Conservation (phyloP, 2,113 vertebrate genomes). For the Strix uralensis region DNA sequence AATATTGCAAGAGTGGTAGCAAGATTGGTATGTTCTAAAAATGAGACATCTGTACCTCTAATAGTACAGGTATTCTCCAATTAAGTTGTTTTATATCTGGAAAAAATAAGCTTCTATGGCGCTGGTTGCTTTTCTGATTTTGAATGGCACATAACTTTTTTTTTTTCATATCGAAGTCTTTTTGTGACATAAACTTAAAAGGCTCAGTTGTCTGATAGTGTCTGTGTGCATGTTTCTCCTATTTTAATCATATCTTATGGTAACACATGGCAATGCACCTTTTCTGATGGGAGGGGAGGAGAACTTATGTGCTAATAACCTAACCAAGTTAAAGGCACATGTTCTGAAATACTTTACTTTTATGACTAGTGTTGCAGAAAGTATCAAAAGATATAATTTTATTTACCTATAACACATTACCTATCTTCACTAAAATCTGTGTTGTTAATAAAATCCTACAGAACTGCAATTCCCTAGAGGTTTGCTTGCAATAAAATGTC, state of each 20-base stretch:
- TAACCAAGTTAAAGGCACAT: background rate
- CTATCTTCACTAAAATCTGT: background rate
- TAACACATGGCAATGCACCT: fast-evolving
- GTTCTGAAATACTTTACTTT: background rate
- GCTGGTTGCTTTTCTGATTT: background rate
- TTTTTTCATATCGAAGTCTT: background rate
- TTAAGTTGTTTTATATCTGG: background rate
- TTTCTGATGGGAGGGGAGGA: background rate
- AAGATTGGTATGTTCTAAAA: background rate
- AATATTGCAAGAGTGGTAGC: background rate
- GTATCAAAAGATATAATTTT: background rate
- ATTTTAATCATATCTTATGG: background rate
- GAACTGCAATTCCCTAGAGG: background rate
- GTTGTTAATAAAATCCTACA: background rate
- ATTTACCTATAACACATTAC: background rate
- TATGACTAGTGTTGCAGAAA: background rate
- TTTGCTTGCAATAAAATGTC: no score
- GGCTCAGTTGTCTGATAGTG: background rate
- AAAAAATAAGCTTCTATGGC: background rate
- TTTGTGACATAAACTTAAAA: background rate
- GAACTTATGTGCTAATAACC: background rate
- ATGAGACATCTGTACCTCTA: background rate
- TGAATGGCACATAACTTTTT: background rate
- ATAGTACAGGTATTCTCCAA: background rate
- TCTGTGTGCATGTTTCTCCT: background rate